These are phyloP conservation scores for Epinephelus awoara DNA, from an alignment of 2,797 vertebrate genomes.

Conservation along the genomic window DNA sequence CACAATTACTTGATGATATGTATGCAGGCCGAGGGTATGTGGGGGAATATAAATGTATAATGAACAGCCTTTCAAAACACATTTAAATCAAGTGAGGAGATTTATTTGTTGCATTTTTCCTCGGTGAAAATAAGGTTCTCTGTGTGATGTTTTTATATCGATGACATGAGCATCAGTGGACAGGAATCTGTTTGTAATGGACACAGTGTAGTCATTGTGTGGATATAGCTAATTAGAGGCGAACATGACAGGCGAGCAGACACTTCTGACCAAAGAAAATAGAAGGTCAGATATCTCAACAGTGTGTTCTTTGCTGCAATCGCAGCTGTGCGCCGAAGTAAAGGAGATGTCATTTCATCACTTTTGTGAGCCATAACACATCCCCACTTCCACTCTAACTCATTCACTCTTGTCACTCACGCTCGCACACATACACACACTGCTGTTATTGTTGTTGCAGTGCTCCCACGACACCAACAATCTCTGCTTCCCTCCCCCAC, in stretches of 20 bases:
- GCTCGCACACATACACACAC: conserved; percentile 77
- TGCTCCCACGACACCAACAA: conserved; percentile 89
- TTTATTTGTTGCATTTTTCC: conserved; percentile 23
- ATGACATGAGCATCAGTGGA: conserved; percentile 44
- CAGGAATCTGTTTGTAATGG: conserved; percentile 54
- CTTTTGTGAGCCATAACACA: conserved; percentile 87
- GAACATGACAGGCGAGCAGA: conserved; percentile 76
- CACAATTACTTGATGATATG: conserved; percentile 26
- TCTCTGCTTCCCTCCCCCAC: conserved; percentile 86
- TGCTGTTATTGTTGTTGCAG: conserved; percentile 89
- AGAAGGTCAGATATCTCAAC: conserved; percentile 85
- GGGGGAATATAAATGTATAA: conserved; percentile 37
- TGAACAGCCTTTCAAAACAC: conserved; percentile 30
- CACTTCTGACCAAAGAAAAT: conserved; percentile 75
- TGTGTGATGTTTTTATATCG: conserved; percentile 9
- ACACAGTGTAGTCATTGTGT: conserved; percentile 67
- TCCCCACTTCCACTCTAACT: conserved; percentile 81
- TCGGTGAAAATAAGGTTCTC: conserved; percentile 19
- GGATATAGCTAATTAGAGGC: conserved; percentile 70
- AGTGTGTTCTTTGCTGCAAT: conserved; percentile 80
- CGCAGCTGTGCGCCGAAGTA: conserved; percentile 86
- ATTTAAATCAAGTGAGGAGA: conserved; percentile 19
- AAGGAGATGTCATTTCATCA: conserved; percentile 90
- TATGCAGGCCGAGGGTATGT: conserved; percentile 14
- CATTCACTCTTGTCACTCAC: conserved; percentile 76